A percentile compares a stretch with the other conserved stretches of the same genome.
Conservation (phyloP, 2,113 vertebrate genomes). For the Osmerus mordax region DNA sequence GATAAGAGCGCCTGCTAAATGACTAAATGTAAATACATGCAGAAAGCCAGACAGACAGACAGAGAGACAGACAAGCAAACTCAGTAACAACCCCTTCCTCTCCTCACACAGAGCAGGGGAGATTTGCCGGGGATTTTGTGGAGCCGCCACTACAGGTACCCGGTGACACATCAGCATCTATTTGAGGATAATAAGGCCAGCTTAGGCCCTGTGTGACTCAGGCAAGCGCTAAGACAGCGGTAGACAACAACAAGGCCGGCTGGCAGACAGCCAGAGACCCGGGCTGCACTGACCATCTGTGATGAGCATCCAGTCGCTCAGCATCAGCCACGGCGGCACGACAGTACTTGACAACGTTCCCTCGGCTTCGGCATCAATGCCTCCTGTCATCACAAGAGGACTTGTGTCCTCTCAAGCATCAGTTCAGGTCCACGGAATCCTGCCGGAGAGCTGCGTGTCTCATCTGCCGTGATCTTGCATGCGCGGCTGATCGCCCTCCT, state of each 20-base stretch:
- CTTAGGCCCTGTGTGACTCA: constrained; percentile 22
- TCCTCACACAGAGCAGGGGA: constrained; percentile 37
- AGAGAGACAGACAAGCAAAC: not conserved
- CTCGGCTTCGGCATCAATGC: not conserved
- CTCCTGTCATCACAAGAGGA: not conserved
- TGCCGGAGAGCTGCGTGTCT: not conserved
- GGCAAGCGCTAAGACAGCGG: not conserved
- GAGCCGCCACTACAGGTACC: constrained; percentile 32
- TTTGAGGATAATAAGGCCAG: constrained; percentile 52
- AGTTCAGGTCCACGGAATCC: not conserved
- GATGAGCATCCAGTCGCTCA: too few relatives aligned
- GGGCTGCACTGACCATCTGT: too few relatives aligned
- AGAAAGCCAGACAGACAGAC: not conserved
- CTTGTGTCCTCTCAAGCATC: not conserved
- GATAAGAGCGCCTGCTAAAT: too few relatives aligned
- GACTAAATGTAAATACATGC: too few relatives aligned
- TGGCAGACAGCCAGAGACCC: not conserved
- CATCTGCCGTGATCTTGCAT: too few relatives aligned
- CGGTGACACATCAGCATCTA: constrained; percentile 46
- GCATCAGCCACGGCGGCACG: not conserved
- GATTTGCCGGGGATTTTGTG: constrained; percentile 31
- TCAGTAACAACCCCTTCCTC: not conserved
- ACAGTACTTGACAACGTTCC: not conserved
- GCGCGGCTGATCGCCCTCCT: too few relatives aligned
- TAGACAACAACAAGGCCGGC: not conserved